Evolutionary conservation across 2,113 vertebrate genomes (phyloP).

Genomic region (Cairina moschata): DNA sequence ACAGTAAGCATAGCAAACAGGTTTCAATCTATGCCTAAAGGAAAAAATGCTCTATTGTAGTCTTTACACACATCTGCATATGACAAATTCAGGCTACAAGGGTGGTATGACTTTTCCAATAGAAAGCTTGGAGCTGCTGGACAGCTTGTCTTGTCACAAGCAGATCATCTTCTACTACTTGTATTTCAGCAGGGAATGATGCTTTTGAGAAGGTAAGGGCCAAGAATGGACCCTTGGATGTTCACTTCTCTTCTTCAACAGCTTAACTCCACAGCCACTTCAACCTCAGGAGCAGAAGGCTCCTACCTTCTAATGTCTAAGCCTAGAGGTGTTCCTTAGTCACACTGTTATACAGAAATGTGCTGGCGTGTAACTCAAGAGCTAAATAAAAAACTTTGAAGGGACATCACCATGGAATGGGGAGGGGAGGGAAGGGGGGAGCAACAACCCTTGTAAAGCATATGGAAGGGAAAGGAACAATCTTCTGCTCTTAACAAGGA

Average conservation of each 20-base stretch:
- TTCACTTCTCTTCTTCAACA: not conserved
- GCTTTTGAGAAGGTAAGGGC: not conserved
- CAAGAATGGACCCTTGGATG: not conserved
- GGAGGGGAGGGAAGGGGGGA: too few relatives aligned
- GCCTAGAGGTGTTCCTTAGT: not conserved
- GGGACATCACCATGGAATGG: not conserved
- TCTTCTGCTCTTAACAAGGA: not conserved
- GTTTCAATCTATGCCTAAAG: rapidly evolving
- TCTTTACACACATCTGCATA: not conserved
- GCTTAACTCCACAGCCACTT: not conserved
- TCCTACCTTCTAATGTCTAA: not conserved
- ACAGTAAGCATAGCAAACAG: not conserved
- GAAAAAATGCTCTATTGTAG: not conserved
- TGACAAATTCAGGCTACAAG: not conserved
- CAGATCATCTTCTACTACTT: not conserved
- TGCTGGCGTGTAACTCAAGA: not conserved
- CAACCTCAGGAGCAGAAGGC: not conserved
- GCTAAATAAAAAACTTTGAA: not conserved
- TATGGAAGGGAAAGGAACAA: not conserved
- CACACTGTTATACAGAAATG: rapidly evolving
- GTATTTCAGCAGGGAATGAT: not conserved
- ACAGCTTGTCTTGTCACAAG: not conserved
- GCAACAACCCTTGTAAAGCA: not conserved
- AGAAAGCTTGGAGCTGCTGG: not conserved
- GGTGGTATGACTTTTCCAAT: not conserved